phyloP scores from a whole-genome alignment of 2,797 vertebrate species.

The Centropyge bicolor region DNA sequence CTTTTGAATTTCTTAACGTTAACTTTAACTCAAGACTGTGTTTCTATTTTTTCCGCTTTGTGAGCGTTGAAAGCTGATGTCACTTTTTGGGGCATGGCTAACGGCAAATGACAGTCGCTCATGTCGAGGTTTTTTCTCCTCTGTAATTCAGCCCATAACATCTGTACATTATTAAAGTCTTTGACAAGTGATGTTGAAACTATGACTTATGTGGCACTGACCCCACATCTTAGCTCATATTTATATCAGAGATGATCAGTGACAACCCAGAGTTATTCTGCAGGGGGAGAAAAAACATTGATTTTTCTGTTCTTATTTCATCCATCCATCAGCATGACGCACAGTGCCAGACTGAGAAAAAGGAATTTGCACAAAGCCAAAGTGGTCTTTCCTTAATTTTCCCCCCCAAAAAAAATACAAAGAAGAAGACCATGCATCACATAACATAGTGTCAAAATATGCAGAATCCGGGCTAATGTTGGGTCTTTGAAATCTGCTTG shows the following conservation, averaged over 20 bases:
- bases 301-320: constrained; percentile 52
- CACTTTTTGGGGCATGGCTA: constrained; percentile 42
- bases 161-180: constrained; percentile 62
- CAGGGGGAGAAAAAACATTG: constrained; percentile 2
- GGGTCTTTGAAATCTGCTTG: constrained; percentile 49
- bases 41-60: constrained; percentile 20
- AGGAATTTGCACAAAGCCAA: constrained; percentile 8
- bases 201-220: constrained; percentile 40
- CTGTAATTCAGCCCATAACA: constrained; percentile 63
- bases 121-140: constrained; percentile 46
- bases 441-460: constrained; percentile 40
- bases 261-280: constrained; percentile 29
- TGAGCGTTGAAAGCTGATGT: constrained; percentile 53
- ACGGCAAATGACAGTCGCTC: constrained; percentile 51
- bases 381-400: not conserved
- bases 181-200: constrained; percentile 56
- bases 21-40: constrained; percentile 39
- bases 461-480: constrained; percentile 32
- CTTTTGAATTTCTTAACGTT: constrained; percentile 48
- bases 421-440: not conserved
- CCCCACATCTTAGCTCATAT: constrained; percentile 48
- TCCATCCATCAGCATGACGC: constrained; percentile 26
- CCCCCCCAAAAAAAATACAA: not conserved
- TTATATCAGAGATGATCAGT: constrained; percentile 45
- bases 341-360: not conserved